Evolutionary conservation across 2,113 vertebrate genomes (phyloP).

Genomic region (Pyrgilauda ruficollis): DNA sequence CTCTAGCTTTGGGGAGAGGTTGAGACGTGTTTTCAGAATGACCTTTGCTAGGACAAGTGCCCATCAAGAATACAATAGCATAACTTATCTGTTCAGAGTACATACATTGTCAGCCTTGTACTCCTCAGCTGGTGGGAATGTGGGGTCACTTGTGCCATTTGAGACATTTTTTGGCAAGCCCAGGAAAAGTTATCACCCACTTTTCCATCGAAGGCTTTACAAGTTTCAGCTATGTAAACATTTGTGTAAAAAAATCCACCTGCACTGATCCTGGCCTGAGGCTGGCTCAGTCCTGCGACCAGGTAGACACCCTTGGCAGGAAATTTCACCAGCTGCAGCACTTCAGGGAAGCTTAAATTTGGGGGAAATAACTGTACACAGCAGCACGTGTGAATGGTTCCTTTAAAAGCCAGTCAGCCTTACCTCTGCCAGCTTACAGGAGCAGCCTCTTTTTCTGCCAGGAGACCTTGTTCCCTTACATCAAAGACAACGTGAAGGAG

Average conservation of each 20-base stretch:
- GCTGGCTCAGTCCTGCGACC: neutral
- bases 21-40: neutral
- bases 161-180: neutral
- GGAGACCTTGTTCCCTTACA: constrained; percentile 94
- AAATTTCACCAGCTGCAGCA: neutral
- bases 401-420: neutral
- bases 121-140: neutral
- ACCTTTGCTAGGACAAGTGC: neutral
- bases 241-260: neutral
- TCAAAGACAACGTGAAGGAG: constrained; percentile 88
- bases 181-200: neutral
- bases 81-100: neutral
- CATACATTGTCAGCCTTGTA: neutral
- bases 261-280: neutral
- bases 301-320: neutral
- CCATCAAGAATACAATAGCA: neutral
- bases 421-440: neutral
- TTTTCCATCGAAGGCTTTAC: neutral
- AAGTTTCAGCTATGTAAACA: neutral
- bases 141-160: neutral
- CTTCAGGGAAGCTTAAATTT: neutral
- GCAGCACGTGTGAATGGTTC: accelerated
- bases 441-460: constrained; percentile 45
- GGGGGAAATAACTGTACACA: neutral
- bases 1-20: neutral